Base-by-base conservation (phyloP, 2,797 vertebrate species). In the Pipistrellus pygmaeus region DNA sequence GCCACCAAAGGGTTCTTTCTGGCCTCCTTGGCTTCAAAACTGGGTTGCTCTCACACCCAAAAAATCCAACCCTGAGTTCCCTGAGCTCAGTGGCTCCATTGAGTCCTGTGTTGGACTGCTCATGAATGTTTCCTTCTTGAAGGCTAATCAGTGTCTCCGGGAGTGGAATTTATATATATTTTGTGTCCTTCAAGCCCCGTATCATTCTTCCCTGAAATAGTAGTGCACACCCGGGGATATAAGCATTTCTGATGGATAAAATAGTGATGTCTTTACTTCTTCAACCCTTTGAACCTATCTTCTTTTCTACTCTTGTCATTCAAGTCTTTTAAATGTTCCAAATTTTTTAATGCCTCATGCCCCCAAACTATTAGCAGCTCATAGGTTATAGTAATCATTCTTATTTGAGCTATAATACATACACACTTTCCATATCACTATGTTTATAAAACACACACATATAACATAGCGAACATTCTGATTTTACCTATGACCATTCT, bases 301-400 rank as follows among this genome's bases (percentile, higher is more conserved):
- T 94, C 32, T 30, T 80, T 93, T 77, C 38, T 38, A 77, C 13
- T 93, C 32, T 69, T 94, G 68, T 91, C 38, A 71, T 44, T 17
- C 18, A 41, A 87, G 30, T 48, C 51, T 83, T 66, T 69, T n/a
- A 88, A 89, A 89, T 51, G 71, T 11, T 94, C 5, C 66, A 62
- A 53, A 85, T 51, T 8, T 32, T 23, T 88, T 75, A 13, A 38
- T 90, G 76, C 57, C 14, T 85, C 48, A 88, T 75, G 17, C 30
- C 14, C 41, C 11, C 1, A 80, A 93, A 64, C 27, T 82, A 57
- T 53, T 14, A 68, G 12, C 5, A 68, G 12, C 5, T 55, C 25
- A 73, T 9, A 64, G n/a, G 21, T 57, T 62, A 80, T 3, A 89
- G 27, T 27, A 77, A 53, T 44, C 4, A 85, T 32, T 6, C 25